Percentiles rank a stretch among this genome's conserved stretches.
These are phyloP conservation scores for Anguilla marmorata DNA, from an alignment of 2,797 vertebrate genomes.

Conservation along the genomic window DNA sequence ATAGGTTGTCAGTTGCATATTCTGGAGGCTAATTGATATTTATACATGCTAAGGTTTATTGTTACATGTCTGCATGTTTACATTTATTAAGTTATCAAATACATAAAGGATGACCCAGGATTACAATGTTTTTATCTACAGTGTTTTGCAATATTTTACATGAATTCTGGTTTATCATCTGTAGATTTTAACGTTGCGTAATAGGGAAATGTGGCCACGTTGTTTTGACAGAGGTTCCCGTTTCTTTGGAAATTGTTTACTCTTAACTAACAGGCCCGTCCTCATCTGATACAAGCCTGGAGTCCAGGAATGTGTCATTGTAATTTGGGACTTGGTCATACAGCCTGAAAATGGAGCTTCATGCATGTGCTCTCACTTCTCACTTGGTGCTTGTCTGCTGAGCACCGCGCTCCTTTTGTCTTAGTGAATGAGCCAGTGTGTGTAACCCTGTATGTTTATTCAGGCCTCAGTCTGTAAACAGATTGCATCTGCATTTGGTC, in stretches of 20 bases:
- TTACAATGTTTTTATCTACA: background rate
- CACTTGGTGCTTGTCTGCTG: too few species aligned
- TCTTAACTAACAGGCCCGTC: background rate
- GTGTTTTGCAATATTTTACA: background rate
- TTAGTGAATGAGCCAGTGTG: background rate
- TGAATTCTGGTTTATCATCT: background rate
- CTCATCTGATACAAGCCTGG: background rate
- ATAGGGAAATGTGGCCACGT: background rate
- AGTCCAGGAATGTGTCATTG: background rate
- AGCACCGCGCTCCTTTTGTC: background rate
- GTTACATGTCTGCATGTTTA: background rate
- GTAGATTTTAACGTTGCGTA: background rate
- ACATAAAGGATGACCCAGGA: background rate
- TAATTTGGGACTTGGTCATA: background rate
- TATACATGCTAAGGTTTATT: background rate
- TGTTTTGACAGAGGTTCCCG: background rate
- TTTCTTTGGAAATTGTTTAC: background rate
- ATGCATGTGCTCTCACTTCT: too few species aligned
- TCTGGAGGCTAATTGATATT: background rate
- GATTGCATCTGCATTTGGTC: background rate
- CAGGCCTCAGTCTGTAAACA: background rate
- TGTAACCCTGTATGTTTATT: background rate
- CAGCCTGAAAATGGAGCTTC: too few species aligned
- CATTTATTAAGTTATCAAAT: background rate
- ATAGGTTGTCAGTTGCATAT: too few species aligned